These are phyloP conservation scores for Parambassis ranga DNA, from an alignment of 2,797 vertebrate genomes.

Conservation along the genomic window DNA sequence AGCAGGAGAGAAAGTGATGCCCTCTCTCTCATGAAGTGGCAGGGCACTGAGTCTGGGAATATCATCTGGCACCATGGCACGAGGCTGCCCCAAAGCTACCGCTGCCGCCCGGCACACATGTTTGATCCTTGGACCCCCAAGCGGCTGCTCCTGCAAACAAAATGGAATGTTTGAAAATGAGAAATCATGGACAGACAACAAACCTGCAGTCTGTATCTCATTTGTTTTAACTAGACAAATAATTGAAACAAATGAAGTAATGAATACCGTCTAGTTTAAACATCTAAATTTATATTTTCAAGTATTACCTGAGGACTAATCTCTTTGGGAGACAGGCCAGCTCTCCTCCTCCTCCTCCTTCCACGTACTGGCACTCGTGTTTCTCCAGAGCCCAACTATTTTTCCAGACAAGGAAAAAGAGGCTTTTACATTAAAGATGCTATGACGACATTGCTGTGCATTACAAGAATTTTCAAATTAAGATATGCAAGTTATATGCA, in stretches of 20 bases:
- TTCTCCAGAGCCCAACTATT: constrained; percentile 61
- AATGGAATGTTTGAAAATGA: too few species aligned
- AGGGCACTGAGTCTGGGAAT: constrained; percentile 92
- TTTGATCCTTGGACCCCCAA: constrained; percentile 90
- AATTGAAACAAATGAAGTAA: not conserved
- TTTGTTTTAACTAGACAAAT: too few species aligned
- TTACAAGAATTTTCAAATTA: not conserved
- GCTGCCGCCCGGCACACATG: constrained; percentile 92
- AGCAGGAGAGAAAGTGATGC: constrained; percentile 78
- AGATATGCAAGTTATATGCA: not conserved
- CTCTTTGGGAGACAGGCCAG: constrained; percentile 43
- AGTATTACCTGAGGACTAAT: constrained; percentile 66
- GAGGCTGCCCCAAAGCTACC: constrained; percentile 89
- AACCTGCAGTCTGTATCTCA: too few species aligned
- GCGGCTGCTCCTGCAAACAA: constrained; percentile 66
- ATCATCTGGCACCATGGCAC: constrained; percentile 92
- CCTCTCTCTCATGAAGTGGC: constrained; percentile 88
- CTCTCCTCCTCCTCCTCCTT: constrained; percentile 62
- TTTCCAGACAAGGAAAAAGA: constrained; percentile 17
- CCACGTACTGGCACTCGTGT: constrained; percentile 39
- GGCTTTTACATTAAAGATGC: not conserved
- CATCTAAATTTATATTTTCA: not conserved
- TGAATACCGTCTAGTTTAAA: too few species aligned
- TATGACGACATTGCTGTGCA: not conserved
- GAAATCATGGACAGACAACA: too few species aligned